Percentiles rank a stretch among this genome's conserved stretches.
Evolutionary conservation across 2,113 vertebrate species (phyloP).

Genomic region (Suncus etruscus): DNA sequence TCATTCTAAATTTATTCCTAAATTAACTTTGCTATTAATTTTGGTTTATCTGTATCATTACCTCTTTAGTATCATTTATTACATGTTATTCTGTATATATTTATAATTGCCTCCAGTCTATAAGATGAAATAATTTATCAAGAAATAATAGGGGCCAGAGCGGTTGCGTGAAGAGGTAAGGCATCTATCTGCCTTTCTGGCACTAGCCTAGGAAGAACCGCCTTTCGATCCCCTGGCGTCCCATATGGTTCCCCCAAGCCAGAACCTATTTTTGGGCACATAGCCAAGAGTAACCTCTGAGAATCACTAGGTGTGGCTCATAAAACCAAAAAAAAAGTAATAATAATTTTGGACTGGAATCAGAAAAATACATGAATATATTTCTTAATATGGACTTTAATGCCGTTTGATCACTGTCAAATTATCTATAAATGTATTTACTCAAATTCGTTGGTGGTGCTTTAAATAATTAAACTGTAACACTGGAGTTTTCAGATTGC

Average conservation of each 20-base stretch:
- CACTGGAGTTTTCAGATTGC: background rate
- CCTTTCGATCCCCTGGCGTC: too few species aligned
- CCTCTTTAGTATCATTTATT: background rate
- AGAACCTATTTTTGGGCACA: too few species aligned
- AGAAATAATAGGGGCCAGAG: background rate
- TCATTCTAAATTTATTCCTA: background rate
- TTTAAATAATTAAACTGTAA: slow-evolving; percentile 48
- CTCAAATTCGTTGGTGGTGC: background rate
- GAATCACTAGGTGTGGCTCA: too few species aligned
- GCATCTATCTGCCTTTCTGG: background rate
- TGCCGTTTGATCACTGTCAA: slow-evolving; percentile 2
- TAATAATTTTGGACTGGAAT: background rate
- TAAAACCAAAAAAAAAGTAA: too few species aligned
- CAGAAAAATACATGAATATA: background rate
- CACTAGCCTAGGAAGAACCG: too few species aligned
- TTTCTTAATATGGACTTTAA: background rate
- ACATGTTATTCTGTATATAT: background rate
- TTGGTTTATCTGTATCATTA: background rate
- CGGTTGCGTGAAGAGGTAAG: too few species aligned
- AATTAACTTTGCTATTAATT: background rate
- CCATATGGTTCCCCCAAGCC: too few species aligned
- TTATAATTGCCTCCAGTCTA: background rate
- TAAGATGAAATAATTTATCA: background rate
- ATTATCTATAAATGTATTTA: slow-evolving; percentile 39
- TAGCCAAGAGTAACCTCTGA: too few species aligned